These are phyloP conservation scores for Trachemys scripta DNA, from an alignment of 2,113 vertebrate species.

Conservation along the genomic window DNA sequence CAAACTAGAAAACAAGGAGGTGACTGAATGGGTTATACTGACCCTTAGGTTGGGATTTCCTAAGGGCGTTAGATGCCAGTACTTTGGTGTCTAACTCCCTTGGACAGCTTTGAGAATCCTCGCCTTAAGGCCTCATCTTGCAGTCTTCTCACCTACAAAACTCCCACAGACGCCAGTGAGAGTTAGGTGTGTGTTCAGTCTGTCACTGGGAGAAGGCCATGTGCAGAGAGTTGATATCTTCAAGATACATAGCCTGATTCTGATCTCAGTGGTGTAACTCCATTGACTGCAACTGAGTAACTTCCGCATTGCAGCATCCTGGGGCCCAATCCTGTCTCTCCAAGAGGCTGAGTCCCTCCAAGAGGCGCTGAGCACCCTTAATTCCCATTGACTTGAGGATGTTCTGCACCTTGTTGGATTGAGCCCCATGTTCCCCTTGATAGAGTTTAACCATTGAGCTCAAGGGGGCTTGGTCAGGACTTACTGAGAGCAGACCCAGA, in stretches of 20 bases:
- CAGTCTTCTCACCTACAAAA: neutral
- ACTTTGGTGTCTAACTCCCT: neutral
- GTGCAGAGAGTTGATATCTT: fast-evolving
- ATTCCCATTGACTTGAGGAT: neutral
- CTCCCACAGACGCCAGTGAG: neutral
- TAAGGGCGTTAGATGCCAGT: neutral
- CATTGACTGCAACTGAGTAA: neutral
- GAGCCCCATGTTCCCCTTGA: neutral
- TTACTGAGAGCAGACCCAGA: neutral
- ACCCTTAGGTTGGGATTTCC: neutral
- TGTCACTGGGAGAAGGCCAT: neutral
- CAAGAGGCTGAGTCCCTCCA: neutral
- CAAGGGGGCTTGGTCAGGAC: neutral
- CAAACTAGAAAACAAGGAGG: conserved; percentile 23
- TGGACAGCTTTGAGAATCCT: neutral
- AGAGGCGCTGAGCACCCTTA: neutral
- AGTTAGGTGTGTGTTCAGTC: neutral
- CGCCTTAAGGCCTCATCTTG: fast-evolving
- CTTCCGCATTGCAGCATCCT: neutral
- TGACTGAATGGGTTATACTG: neutral
- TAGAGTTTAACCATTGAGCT: conserved; percentile 1
- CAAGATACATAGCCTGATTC: neutral
- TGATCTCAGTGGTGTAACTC: conserved; percentile 1
- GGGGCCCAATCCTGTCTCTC: neutral
- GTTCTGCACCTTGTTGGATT: fast-evolving